Conservation (phyloP, 2,888 invertebrate species). For the Plagodis pulveraria region DNA sequence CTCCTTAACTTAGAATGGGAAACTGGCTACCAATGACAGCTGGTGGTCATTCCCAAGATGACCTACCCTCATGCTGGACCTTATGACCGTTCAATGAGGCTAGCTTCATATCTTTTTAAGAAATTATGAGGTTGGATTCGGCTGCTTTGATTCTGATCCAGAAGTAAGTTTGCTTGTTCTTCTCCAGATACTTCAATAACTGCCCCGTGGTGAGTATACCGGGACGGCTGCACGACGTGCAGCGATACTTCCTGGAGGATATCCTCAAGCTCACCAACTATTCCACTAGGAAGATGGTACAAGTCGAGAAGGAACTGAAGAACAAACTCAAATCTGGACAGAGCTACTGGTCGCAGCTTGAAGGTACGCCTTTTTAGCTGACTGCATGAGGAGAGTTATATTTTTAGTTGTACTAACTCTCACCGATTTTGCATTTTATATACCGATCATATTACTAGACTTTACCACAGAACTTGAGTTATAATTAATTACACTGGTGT, state of each 20-base stretch:
- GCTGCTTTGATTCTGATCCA: not conserved
- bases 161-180: not conserved
- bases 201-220: conserved; percentile 92
- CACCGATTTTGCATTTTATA: too few relatives aligned
- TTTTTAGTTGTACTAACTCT: too few relatives aligned
- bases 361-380: conserved; percentile 48
- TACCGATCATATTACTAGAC: too few relatives aligned
- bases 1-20: too few relatives aligned
- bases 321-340: conserved; percentile 60
- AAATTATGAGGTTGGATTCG: not conserved
- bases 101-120: too few relatives aligned
- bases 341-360: conserved; percentile 75
- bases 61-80: too few relatives aligned
- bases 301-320: conserved; percentile 64
- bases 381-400: too few relatives aligned
- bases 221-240: conserved; percentile 90
- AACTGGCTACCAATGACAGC: too few relatives aligned
- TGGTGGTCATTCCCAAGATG: too few relatives aligned
- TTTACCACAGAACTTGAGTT: too few relatives aligned
- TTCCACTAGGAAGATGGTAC: conserved; percentile 77
- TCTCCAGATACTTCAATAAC: conserved; percentile 89
- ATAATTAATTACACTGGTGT: too few relatives aligned
- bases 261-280: conserved; percentile 87
- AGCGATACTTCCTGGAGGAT: conserved; percentile 92
- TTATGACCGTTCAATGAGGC: too few relatives aligned